phyloP scores from a whole-genome alignment of 1,140 invertebrate genomes.

The Scylla paramamosain region DNA sequence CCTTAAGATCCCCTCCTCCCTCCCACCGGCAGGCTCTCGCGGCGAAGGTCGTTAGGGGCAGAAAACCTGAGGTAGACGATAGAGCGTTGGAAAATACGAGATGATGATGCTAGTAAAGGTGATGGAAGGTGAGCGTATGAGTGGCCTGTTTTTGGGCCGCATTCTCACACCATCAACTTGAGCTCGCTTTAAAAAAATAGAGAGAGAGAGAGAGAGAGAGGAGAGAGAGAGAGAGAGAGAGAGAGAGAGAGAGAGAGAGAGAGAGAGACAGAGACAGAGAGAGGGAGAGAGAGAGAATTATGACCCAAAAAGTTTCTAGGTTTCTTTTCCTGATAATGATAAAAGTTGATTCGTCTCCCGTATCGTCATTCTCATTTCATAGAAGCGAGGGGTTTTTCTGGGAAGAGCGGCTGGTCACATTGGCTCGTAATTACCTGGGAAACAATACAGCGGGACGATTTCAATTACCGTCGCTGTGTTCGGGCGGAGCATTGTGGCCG shows the following conservation, averaged over 20 bases:
- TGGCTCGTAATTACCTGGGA: neutral
- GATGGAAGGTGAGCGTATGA: neutral
- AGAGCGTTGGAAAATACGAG: neutral
- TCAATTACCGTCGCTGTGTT: neutral
- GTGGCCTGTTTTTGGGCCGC: neutral
- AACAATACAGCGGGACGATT: neutral
- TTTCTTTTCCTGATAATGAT: neutral
- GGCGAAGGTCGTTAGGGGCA: neutral
- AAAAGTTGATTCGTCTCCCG: neutral
- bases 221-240: constrained; percentile 20
- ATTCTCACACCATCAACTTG: neutral
- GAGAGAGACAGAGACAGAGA: neutral
- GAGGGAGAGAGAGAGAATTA: neutral
- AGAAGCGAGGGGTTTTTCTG: neutral
- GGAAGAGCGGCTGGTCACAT: neutral
- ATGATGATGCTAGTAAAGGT: neutral
- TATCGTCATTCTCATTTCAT: neutral
- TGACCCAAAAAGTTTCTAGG: neutral
- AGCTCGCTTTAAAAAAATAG: neutral
- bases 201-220: neutral
- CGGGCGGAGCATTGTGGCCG: no score
- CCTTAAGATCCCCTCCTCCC: neutral
- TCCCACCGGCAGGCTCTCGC: neutral
- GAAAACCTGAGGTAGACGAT: neutral
- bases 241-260: constrained; percentile 5